Percentiles rank a stretch among this genome's conserved stretches.
Evolutionary conservation across 2,797 vertebrate species (phyloP).

Genomic region (Poeciliopsis infans): DNA sequence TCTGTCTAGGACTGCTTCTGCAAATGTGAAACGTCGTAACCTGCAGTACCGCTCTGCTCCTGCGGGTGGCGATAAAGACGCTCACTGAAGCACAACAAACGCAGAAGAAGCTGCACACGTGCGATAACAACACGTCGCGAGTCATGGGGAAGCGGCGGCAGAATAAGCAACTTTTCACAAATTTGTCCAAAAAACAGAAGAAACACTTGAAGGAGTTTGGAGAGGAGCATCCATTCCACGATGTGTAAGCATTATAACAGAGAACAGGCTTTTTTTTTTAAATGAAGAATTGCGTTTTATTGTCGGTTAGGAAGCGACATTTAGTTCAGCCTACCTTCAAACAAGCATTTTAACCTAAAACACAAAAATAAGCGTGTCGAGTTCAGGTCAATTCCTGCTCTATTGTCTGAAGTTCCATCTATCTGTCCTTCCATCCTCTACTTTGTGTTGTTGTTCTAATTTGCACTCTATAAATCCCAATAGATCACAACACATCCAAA

Average conservation of each 20-base stretch:
- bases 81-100: background rate
- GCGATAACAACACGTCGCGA: constrained; percentile 3
- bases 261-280: too few relatives aligned
- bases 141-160: constrained; percentile 88
- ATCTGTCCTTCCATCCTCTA: background rate
- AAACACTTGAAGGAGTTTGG: constrained; percentile 94
- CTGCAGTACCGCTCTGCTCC: constrained; percentile 34
- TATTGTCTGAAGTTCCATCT: background rate
- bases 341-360: background rate
- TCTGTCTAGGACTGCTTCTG: background rate
- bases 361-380: background rate
- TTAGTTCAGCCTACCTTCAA: background rate
- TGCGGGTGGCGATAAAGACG: constrained; percentile 4
- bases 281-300: background rate
- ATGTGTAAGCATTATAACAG: constrained; percentile 76
- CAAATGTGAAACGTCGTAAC: background rate
- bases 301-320: constrained; percentile 31
- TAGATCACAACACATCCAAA: background rate
- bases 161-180: constrained; percentile 68
- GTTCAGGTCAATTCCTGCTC: too few relatives aligned
- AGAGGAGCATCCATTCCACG: constrained; percentile 92
- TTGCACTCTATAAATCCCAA: background rate
- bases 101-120: constrained; percentile 43
- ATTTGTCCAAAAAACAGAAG: constrained; percentile 91
- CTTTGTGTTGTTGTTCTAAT: background rate